Conservation (phyloP, 2,888 invertebrate genomes). For the Chironomus riparius region DNA sequence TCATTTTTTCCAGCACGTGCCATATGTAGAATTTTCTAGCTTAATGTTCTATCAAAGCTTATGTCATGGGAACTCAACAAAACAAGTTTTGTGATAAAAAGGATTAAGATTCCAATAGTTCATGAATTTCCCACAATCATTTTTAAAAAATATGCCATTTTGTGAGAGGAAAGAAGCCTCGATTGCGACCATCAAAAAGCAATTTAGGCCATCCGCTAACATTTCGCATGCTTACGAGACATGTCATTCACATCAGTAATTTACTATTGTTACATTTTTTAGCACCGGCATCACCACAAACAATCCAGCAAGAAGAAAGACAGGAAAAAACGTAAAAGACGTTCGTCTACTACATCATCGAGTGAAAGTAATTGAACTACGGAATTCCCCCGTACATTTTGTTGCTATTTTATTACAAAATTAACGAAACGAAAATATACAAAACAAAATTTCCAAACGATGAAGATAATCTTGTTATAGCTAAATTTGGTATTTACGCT, state of each 20-base stretch:
- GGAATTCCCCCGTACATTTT: conserved; percentile 6
- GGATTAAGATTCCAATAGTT: no score
- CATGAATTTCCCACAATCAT: no score
- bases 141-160: no score
- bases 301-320: conserved; percentile 12
- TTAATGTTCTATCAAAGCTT: no score
- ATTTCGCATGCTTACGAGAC: neutral
- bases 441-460: neutral
- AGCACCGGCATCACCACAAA: conserved; percentile 2
- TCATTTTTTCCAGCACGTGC: no score
- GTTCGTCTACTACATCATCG: conserved; percentile 17
- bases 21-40: no score
- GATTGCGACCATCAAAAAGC: no score
- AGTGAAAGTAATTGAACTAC: conserved; percentile 19
- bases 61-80: no score
- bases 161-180: no score
- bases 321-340: conserved; percentile 22
- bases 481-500: neutral
- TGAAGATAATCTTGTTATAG: neutral
- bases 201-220: neutral
- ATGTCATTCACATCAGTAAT: neutral
- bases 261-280: neutral
- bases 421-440: neutral
- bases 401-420: neutral
- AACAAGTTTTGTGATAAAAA: no score